Percentiles rank a stretch among this genome's conserved stretches.
Conservation (phyloP, 53 echinoderm and acorn worm species). For the Echinometra lucunter region DNA sequence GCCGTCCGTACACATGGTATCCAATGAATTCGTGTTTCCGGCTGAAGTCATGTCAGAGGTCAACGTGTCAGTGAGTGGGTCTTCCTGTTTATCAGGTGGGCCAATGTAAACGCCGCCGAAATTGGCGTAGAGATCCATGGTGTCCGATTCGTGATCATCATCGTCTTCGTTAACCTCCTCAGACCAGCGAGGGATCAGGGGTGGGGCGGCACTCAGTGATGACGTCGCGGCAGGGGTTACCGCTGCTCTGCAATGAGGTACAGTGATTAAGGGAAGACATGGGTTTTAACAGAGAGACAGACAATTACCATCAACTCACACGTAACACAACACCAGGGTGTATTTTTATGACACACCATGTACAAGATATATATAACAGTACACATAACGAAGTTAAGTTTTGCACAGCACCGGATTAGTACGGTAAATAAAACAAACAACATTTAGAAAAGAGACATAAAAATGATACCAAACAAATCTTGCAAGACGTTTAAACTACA, state of each 20-base stretch:
- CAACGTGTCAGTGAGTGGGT: conserved; percentile 20
- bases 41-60: conserved; percentile 67
- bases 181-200: conserved; percentile 49
- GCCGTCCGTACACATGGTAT: conserved; percentile 71
- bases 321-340: neutral
- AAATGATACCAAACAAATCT: neutral
- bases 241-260: conserved; percentile 60
- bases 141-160: conserved; percentile 61
- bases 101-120: conserved; percentile 92
- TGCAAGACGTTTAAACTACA: too few relatives aligned
- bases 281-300: conserved; percentile 58
- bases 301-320: conserved; percentile 13
- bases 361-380: neutral
- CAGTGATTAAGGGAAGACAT: conserved; percentile 63
- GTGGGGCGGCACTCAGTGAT: conserved; percentile 1
- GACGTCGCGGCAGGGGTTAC: conserved; percentile 27
- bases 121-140: conserved; percentile 78
- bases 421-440: neutral
- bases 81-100: conserved; percentile 73
- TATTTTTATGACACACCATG: neutral
- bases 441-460: neutral
- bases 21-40: conserved; percentile 51
- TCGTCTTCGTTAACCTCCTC: conserved; percentile 71
- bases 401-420: neutral
- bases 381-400: neutral